Base-by-base conservation (phyloP, 2,797 vertebrate species). In the Clarias pachynema region DNA sequence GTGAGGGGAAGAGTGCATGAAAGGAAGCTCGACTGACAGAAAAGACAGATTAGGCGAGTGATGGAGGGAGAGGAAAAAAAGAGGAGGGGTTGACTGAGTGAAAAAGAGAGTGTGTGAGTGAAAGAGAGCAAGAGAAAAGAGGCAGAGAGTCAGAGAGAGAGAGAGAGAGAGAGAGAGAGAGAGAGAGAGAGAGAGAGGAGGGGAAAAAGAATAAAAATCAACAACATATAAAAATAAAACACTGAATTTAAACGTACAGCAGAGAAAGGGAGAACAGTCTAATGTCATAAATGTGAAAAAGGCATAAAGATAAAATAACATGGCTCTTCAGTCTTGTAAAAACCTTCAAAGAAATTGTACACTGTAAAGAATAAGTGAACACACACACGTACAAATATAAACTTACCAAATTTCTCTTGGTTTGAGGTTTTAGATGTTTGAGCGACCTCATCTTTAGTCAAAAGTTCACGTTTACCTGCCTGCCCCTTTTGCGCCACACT, bases 371-470 rank as follows among this genome's bases (percentile, higher is more conserved):
- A 53, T 66, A 81, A 66, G n/a, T 80, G 5, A 73, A n/a, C 24
- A 65, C 26, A 63, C 24, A 87, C 16, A 85, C 34, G 69, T 24
- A 85, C 44, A 53, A 74, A 87, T 34, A 80, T 77, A 88, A 90
- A 95, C 95, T 95, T 93, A 95, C 95, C 95, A 93, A 94, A 94
- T 95, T 95, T 94, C 91, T 94, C 93, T 94, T 94, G 92, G 93
- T 93, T 94, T 95, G 95, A 95, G 95, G 95, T 94, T 94, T 94
- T 88, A 95, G 95, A 93, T 95, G 95, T 94, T 95, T 95, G 92
- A 94, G 93, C 91, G 95, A 95, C 93, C 95, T 95, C 95, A 96
- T 95, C 94, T 94, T 95, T 95, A 89, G 88, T 89, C 86, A 86
- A 79, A 79, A 86, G 85, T 87, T 86, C 44, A 56, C 85, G 75